Base-by-base conservation (phyloP, 2,888 invertebrate species). In the Odontocerum albicorne region DNA sequence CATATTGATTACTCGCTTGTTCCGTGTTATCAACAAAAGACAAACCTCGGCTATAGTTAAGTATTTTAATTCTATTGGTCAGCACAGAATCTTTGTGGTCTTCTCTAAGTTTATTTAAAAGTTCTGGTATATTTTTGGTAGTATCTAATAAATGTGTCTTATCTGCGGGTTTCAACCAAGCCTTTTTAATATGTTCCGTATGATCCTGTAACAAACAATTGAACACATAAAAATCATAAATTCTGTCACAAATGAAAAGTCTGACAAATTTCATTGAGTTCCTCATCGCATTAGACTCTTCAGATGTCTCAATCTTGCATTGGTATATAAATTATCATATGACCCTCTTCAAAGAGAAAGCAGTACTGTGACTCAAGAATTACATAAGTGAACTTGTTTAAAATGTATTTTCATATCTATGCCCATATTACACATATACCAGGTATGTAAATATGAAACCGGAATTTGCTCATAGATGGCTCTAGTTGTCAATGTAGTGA, bases 71-170 rank as follows among this genome's bases (percentile, higher is more conserved):
- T 16, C 77, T 70, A 54, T 66, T 73, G 44, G 72, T 70, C 0
- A 63, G 55, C 2, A 74, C 63, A 1, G 63, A 63, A n/a, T 72
- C 68, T 60, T 75, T 74, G 2, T 68, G 66, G 58, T 75, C 72
- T 44, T 73, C 69, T 1, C 75, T 65, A 16, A 77, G 68, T 64
- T 77, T 77, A 12, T 72, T 64, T 6, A 77, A 70, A 1, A 77
- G 72, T 36, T 70, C 70, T 27, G 67, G 66, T 0, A 74, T 70
- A 63, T 72, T 68, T 36, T 53, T 50, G 3, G 66, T 53, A 1
- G 70, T 63, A 63, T 72, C 71, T 0, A 72, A 45, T 2, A 38
- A 6, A 3, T 51, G 46, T 1, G 33, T 60, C 62, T 71, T 73
- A 1, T 67, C 58, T 7, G 68, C 68, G 16, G 62, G 64, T 56